A percentile compares a stretch with the other conserved stretches of the same genome.
These are phyloP conservation scores for Hepsetus odoe DNA, from an alignment of 2,113 vertebrate species.

Conservation along the genomic window DNA sequence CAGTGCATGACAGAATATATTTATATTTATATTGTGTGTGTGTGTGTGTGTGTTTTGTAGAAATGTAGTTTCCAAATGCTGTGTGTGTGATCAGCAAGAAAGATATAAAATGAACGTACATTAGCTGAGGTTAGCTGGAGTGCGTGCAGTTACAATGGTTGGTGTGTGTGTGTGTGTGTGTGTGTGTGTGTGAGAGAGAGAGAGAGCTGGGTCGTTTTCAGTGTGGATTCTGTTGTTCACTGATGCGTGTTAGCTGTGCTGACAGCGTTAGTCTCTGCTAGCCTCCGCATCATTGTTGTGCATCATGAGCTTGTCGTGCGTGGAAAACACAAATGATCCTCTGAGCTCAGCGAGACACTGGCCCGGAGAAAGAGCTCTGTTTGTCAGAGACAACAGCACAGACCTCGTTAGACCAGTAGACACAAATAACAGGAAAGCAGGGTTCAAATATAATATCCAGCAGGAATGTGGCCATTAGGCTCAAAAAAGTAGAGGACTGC, in stretches of 20 bases:
- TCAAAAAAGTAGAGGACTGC: neutral
- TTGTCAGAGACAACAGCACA: conserved; percentile 62
- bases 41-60: too few species aligned
- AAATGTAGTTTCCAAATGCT: neutral
- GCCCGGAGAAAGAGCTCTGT: conserved; percentile 51
- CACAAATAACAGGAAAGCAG: conserved; percentile 54
- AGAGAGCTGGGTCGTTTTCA: neutral
- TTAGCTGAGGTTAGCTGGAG: neutral
- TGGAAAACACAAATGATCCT: conserved; percentile 48
- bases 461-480: neutral
- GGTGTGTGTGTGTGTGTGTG: conserved; percentile 10
- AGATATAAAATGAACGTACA: neutral
- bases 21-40: too few species aligned
- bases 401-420: conserved; percentile 48
- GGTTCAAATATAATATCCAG: neutral
- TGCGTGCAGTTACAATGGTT: neutral
- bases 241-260: conserved; percentile 57
- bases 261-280: conserved; percentile 58
- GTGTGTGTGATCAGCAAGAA: neutral
- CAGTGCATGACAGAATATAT: too few species aligned
- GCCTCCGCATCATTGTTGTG: conserved; percentile 41
- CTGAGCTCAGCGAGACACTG: conserved; percentile 11
- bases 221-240: neutral
- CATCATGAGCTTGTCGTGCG: conserved; percentile 40
- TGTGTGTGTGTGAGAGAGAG: neutral